Base-by-base conservation (phyloP, 2,113 vertebrate genomes). In the Brachyhypopomus gauderio region DNA sequence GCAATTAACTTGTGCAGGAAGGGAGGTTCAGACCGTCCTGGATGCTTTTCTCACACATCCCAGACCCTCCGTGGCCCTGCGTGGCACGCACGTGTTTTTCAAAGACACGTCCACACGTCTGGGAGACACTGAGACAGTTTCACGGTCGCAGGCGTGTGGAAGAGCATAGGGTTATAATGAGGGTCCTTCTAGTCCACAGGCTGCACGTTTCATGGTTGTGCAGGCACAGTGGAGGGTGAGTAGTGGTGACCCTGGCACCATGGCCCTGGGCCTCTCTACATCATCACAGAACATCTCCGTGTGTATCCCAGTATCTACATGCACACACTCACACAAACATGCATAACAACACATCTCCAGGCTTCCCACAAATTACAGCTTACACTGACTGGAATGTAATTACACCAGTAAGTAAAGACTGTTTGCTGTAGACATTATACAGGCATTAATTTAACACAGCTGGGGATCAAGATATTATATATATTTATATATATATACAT, bases 1-100 rank as follows among this genome's bases (percentile, higher is more conserved):
- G 76, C 66, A 75, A 81, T 84, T 86, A 82, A 70, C 34, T 72
- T 72, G 59, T 22, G 36, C 5, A 55, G 58, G 19, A 77, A 66
- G 66, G 67, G 56, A 85, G 77, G 66, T 80, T 69, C 72, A 80
- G 69, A 85, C 48, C 27, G 36, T 38, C 30, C 27, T 72, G 25
- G n/a, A 38, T 73, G 38, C 69, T 74, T 83, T 73, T 69, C 9
- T 75, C 25, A 73, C 64, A 80, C 52, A 77, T 2, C 7, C 25
- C 25, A 63, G 60, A 64, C 27, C 66, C 48, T 72, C 60, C 17
- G 16, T 22, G 16, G 22, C 59, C 17, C 23, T 71, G 22, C 22
- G 41, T 23, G 58, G 82, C 70, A 56, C 52, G 79, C 45, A 69
- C 45, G 67, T 30, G 59, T 20, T 19, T 22, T 27, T 52, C 14